phyloP scores from a whole-genome alignment of 2,113 vertebrate genomes.

The Ciconia stormi region DNA sequence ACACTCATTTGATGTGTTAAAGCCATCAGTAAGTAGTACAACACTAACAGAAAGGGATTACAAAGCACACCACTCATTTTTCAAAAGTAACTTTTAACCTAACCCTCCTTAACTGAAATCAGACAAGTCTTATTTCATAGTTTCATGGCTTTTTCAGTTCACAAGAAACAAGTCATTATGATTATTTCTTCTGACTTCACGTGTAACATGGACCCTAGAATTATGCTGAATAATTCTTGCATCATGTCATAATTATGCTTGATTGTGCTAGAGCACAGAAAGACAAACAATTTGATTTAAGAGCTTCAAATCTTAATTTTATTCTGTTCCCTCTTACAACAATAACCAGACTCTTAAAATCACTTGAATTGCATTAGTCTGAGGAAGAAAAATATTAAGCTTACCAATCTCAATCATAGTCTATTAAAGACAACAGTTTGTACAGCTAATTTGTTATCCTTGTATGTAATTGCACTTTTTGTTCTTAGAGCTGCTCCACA shows the following conservation, averaged over 20 bases:
- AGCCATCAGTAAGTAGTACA: background rate
- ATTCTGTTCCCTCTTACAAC: background rate
- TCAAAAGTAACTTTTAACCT: background rate
- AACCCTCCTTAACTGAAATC: background rate
- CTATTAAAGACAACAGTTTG: background rate
- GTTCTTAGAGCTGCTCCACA: conserved; percentile 73
- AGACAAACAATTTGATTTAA: background rate
- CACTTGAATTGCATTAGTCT: background rate
- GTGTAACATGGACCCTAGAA: background rate
- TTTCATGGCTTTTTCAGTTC: background rate
- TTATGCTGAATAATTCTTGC: background rate
- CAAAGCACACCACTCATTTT: background rate
- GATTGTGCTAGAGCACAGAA: background rate
- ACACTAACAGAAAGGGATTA: background rate
- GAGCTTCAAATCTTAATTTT: background rate
- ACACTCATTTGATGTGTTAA: background rate
- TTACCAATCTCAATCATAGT: background rate
- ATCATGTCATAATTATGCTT: background rate
- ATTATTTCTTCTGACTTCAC: background rate
- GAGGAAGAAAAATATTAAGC: background rate
- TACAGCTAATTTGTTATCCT: background rate
- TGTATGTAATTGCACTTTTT: background rate
- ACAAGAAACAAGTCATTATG: background rate
- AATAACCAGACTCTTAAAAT: background rate
- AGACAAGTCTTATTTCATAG: background rate